Percentiles rank a stretch among this genome's conserved stretches.
Conservation (phyloP, 2,888 invertebrate genomes). For the Lochmaea capreae region DNA sequence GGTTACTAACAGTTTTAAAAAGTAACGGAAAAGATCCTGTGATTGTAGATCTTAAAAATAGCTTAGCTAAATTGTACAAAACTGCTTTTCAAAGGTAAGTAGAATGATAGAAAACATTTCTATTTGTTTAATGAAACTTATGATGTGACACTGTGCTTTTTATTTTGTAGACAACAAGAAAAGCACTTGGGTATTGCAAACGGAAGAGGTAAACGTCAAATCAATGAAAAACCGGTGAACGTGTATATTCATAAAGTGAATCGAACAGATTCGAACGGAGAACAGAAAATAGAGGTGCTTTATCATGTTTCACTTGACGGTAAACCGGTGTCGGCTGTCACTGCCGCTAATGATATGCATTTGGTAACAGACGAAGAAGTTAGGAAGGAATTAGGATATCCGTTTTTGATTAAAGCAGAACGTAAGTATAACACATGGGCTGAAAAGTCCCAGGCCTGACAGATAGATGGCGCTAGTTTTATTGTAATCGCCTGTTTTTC, state of each 20-base stretch:
- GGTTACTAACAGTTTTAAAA: slow-evolving; percentile 83
- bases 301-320: slow-evolving; percentile 86
- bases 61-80: slow-evolving; percentile 81
- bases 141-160: no score
- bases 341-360: slow-evolving; percentile 86
- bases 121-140: no score
- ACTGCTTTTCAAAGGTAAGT: slow-evolving; percentile 81
- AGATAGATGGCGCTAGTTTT: no score
- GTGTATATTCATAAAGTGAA: slow-evolving; percentile 78
- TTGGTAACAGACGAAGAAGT: slow-evolving; percentile 84
- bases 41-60: slow-evolving; percentile 75
- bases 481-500: no score
- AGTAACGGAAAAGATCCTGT: slow-evolving; percentile 67
- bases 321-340: slow-evolving; percentile 81
- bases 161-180: slow-evolving; percentile 77
- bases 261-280: slow-evolving; percentile 65
- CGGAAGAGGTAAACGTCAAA: slow-evolving; percentile 56
- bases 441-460: no score
- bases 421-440: slow-evolving; percentile 81
- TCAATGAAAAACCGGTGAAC: slow-evolving; percentile 68
- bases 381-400: slow-evolving; percentile 78
- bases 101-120: slow-evolving; percentile 9
- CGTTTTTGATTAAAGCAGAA: slow-evolving; percentile 85
- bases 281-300: slow-evolving; percentile 72
- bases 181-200: slow-evolving; percentile 77